A percentile compares a stretch with the other conserved stretches of the same genome.
Conservation (phyloP, 2,888 invertebrate genomes). For the Griposia aprilina region DNA sequence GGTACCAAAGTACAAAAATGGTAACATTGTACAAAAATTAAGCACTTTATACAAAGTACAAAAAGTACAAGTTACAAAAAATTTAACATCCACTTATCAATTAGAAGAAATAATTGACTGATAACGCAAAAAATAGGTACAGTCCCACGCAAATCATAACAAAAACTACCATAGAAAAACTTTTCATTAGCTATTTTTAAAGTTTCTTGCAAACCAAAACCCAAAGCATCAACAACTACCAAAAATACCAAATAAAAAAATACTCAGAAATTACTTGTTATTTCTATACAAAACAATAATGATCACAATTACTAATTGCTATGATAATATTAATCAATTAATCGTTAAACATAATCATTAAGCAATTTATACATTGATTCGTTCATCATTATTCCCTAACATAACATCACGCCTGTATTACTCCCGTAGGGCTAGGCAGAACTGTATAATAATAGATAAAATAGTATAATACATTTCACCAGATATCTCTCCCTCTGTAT, state of each 20-base stretch:
- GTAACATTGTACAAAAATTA: no score
- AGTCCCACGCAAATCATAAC: neutral
- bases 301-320: neutral
- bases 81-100: no score
- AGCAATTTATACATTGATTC: neutral
- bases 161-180: neutral
- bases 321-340: neutral
- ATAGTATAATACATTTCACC: no score
- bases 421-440: neutral
- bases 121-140: neutral
- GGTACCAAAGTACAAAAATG: no score
- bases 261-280: neutral
- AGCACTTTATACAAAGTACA: no score
- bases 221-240: neutral
- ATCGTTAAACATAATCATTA: slow-evolving; percentile 2
- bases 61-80: no score
- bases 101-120: neutral
- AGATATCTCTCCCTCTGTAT: no score
- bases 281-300: neutral
- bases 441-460: neutral
- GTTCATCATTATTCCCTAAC: no score
- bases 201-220: neutral
- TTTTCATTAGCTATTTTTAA: neutral
- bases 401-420: neutral
- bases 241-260: neutral